phyloP scores from a whole-genome alignment of 2,797 vertebrate genomes.

The Salmo trutta region DNA sequence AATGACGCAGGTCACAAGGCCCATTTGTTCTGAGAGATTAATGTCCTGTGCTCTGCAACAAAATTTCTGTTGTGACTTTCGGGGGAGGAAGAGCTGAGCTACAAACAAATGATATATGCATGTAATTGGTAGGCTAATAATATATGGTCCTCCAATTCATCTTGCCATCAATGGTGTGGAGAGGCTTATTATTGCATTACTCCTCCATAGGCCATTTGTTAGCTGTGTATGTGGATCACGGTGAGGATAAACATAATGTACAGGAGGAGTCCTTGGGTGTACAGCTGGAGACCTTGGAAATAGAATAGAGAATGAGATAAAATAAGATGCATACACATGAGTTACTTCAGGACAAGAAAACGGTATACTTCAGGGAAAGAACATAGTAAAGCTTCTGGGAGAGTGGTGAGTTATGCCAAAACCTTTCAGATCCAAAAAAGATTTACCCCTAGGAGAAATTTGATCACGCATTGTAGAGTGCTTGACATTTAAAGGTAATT shows the following conservation, averaged over 20 bases:
- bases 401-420: background rate
- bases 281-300: background rate
- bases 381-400: background rate
- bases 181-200: background rate
- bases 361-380: too few relatives aligned
- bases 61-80: slow-evolving; percentile 1
- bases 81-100: background rate
- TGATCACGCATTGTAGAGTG: too few relatives aligned
- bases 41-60: slow-evolving; percentile 4
- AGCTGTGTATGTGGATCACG: background rate
- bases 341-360: too few relatives aligned
- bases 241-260: background rate
- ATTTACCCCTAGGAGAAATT: too few relatives aligned
- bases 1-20: background rate
- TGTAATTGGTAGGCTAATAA: slow-evolving; percentile 7
- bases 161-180: slow-evolving; percentile 1
- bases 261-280: background rate
- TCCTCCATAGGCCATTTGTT: background rate
- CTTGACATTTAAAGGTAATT: too few relatives aligned
- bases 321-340: too few relatives aligned
- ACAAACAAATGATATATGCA: background rate
- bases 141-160: background rate
- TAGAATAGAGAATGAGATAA: background rate
- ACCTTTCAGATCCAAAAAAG: too few relatives aligned
- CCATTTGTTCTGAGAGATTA: slow-evolving; percentile 7